Evolutionary conservation across 2,113 vertebrate species (phyloP).

Genomic region (Oryzias melastigma): DNA sequence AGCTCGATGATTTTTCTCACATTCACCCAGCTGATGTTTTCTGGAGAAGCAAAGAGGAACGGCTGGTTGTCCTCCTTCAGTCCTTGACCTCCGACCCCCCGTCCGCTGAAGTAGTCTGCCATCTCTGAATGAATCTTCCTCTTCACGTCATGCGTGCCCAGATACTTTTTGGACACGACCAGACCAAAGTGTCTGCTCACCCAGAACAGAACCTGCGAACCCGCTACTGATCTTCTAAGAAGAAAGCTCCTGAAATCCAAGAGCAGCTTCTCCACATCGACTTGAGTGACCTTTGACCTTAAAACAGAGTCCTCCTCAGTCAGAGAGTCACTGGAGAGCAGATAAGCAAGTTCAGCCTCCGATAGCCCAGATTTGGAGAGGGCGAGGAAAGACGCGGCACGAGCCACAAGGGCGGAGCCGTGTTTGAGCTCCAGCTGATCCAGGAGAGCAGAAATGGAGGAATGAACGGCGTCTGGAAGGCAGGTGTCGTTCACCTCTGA

Average conservation of each 20-base stretch:
- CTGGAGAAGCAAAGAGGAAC: conserved; percentile 54
- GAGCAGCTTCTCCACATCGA: conserved; percentile 70
- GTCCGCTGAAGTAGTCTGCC: conserved; percentile 72
- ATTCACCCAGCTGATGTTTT: conserved; percentile 36
- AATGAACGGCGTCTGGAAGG: conserved; percentile 66
- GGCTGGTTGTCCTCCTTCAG: conserved; percentile 57
- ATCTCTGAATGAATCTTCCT: conserved; percentile 62
- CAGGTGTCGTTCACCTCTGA: conserved; percentile 68
- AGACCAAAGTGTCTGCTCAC: conserved; percentile 74
- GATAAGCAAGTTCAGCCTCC: conserved; percentile 73
- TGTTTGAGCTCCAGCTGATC: conserved; percentile 73
- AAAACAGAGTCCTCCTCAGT: conserved; percentile 24
- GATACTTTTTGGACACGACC: conserved; percentile 68
- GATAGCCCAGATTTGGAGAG: conserved; percentile 74
- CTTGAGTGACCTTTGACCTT: conserved; percentile 60
- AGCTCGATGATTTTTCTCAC: conserved; percentile 74
- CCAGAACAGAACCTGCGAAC: conserved; percentile 71
- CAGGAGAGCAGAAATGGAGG: conserved; percentile 68
- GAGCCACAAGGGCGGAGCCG: conserved; percentile 56
- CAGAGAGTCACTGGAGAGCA: conserved; percentile 68
- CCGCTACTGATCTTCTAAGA: conserved; percentile 46
- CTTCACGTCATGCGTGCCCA: conserved; percentile 44
- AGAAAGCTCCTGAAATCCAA: conserved; percentile 74
- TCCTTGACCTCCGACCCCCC: conserved; percentile 49
- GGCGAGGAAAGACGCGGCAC: conserved; percentile 69